Evolutionary conservation across 2,888 invertebrate species (phyloP), one percentile per base, ranked within the genome.

Genomic region (Rugalucina vietnamica): DNA sequence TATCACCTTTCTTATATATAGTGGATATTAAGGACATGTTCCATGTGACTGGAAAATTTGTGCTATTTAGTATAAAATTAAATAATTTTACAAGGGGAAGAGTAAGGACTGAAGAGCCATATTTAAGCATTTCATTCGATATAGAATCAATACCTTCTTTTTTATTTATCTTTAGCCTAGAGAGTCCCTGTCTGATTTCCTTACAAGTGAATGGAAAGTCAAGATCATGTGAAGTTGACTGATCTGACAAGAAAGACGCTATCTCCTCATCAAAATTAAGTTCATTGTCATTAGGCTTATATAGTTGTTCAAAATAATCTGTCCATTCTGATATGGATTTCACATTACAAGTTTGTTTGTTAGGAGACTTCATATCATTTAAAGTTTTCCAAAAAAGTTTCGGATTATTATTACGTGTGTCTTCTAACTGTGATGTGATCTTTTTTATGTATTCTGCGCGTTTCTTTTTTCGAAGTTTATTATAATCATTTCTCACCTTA

Each of bases 341-440:
- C 4, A 21, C 34, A 65, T 1, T 65, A 65, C 18, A 21, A 65
- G 34, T 18, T 32, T 29, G 32, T 34, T 34, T 65, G 34, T 34
- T 65, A 34, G 8, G 34, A 10, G 4, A 1, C 34, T 65, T 75
- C 37, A 36, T 57, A n/a, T 75, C 36, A 34, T 75, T 57, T 21
- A 57, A 36, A 37, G 75, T 36, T 12, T 57, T 75, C 57, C 75
- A 75, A 37, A 75, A 75, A 2, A 29, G n/a, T 75, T 75, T 75
- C 3, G 75, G 57, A n/a, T 75, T 34, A 65, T 27, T 65, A 65
- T 34, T 34, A 1, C 34, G 1, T 34, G 18, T 34, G 14, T 65
- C 65, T 34, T 65, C 65, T 65, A 65, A 34, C 18, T 65, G 65
- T 2, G 65, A 2, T 34, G 65, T 34, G 5, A 65, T 34, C n/a